Evolutionary conservation across 2,888 invertebrate genomes (phyloP).

Genomic region (Lasioglossum figueresi): DNA sequence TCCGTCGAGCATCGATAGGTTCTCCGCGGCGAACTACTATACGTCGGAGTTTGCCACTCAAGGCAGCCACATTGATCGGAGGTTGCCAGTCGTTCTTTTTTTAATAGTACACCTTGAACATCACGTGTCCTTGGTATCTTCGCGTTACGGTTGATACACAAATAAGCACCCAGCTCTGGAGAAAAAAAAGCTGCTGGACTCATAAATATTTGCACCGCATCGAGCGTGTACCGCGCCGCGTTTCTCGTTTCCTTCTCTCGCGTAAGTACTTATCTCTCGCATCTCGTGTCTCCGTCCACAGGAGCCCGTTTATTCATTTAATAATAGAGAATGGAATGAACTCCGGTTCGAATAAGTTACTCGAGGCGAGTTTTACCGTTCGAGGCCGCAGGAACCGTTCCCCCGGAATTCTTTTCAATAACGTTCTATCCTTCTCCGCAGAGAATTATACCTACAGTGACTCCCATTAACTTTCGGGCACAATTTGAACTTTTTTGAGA

Average conservation of each 20-base stretch:
- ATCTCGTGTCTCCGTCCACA: not conserved
- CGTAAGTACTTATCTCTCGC: not conserved
- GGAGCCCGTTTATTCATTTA: conserved; percentile 47
- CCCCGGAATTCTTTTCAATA: not conserved
- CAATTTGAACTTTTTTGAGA: too few species aligned
- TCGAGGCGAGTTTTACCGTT: not conserved
- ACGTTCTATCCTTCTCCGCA: not conserved
- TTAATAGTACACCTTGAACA: conserved; percentile 44
- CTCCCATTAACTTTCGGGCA: too few species aligned
- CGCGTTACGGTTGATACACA: conserved; percentile 24
- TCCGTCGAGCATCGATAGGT: not conserved
- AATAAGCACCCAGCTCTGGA: conserved; percentile 45
- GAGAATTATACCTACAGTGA: not conserved
- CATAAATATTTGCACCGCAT: conserved; percentile 63
- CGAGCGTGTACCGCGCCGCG: conserved; percentile 14
- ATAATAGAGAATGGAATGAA: not conserved
- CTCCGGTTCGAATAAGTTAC: not conserved
- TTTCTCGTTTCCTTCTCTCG: conserved; percentile 5
- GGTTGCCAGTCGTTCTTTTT: conserved; percentile 27
- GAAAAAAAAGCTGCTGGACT: conserved; percentile 41
- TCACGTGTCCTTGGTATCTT: conserved; percentile 20
- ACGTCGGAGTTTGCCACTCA: not conserved
- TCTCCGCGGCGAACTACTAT: not conserved
- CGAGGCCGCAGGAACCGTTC: not conserved
- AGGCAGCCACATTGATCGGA: conserved; percentile 35